These are phyloP conservation scores for Melanotus villosus DNA, from an alignment of 2,888 invertebrate species.

Conservation along the genomic window DNA sequence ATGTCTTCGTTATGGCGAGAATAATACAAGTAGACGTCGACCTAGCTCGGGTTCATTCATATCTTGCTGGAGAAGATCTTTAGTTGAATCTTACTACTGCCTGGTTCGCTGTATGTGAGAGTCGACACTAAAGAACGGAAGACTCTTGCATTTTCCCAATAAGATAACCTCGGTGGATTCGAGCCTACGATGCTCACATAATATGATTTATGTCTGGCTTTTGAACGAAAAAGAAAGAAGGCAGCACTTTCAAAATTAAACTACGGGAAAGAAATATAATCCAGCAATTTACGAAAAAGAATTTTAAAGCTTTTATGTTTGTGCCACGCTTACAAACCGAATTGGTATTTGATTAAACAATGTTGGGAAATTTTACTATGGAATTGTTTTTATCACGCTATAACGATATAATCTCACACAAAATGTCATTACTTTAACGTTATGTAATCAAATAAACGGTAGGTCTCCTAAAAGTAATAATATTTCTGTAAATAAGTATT, in stretches of 20 bases:
- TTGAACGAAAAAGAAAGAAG: no score
- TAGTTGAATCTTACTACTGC: not conserved
- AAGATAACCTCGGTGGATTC: no score
- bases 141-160: not conserved
- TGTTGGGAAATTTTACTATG: not conserved
- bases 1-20: not conserved
- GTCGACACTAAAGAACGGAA: not conserved
- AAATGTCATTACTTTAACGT: slow-evolving; percentile 5
- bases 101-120: not conserved
- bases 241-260: no score
- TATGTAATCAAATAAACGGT: not conserved
- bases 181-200: no score
- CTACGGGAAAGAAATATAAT: no score
- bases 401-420: not conserved
- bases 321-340: not conserved
- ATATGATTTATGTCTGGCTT: no score
- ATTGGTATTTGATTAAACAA: slow-evolving; percentile 3
- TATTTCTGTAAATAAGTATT: no score
- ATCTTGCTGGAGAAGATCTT: not conserved
- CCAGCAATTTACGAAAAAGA: no score
- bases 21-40: not conserved
- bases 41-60: slow-evolving; percentile 3
- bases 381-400: not conserved
- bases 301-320: no score
- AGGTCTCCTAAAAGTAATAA: no score